Evolutionary conservation across 2,888 invertebrate species (phyloP).

Genomic region (Microplitis deprimator): DNA sequence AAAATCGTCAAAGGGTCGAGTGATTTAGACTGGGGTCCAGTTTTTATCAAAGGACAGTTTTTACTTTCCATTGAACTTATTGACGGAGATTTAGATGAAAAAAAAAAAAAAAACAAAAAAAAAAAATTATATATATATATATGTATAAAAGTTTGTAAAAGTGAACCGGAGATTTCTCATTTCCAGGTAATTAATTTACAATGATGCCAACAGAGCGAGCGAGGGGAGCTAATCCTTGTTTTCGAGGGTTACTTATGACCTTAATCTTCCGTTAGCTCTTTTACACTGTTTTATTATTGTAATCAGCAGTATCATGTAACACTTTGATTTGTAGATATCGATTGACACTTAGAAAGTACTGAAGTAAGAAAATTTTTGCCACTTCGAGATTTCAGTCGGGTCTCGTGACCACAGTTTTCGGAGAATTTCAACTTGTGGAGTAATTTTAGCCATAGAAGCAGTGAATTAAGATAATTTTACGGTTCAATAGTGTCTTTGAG

Average conservation of each 20-base stretch:
- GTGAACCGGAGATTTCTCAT: conserved; percentile 70
- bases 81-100: conserved; percentile 48
- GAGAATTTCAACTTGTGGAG: no score
- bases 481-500: no score
- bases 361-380: no score
- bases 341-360: no score
- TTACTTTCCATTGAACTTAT: conserved; percentile 63
- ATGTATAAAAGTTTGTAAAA: conserved; percentile 47
- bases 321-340: no score
- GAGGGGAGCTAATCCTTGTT: conserved; percentile 60
- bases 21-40: neutral
- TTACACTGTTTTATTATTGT: conserved; percentile 14
- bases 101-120: no score
- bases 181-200: conserved; percentile 72
- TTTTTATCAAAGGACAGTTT: conserved; percentile 61
- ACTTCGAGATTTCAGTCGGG: no score
- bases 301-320: neutral
- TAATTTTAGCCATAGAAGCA: no score
- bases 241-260: conserved; percentile 65
- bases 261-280: conserved; percentile 50
- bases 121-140: no score
- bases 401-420: no score
- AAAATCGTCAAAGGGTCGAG: neutral
- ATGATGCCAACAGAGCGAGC: conserved; percentile 63
- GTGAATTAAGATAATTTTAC: no score